A percentile compares a stretch with the other conserved stretches of the same genome.
Evolutionary conservation across 2,113 vertebrate species (phyloP).

Genomic region (Athene cunicularia): DNA sequence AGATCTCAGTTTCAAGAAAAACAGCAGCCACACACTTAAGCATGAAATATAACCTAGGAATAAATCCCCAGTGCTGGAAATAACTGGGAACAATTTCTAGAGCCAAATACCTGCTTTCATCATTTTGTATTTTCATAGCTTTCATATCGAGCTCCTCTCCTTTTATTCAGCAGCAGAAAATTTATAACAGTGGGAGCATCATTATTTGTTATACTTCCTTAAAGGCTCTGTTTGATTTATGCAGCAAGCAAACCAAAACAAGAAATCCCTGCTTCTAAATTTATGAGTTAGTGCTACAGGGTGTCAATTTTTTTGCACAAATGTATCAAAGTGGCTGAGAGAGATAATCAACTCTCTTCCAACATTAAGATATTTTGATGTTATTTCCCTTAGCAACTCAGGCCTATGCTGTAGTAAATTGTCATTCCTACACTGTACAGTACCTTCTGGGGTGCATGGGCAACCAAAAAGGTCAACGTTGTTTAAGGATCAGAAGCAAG

Average conservation of each 20-base stretch:
- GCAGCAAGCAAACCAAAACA: background rate
- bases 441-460: background rate
- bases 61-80: background rate
- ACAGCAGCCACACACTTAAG: background rate
- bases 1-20: conserved; percentile 17
- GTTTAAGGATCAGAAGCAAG: background rate
- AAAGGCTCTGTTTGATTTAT: conserved; percentile 40
- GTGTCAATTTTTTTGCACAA: conserved; percentile 15
- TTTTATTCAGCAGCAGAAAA: conserved; percentile 24
- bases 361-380: background rate
- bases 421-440: background rate
- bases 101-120: conserved; percentile 25
- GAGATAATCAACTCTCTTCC: background rate
- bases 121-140: conserved; percentile 3
- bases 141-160: background rate
- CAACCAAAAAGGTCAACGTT: background rate
- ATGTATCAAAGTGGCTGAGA: background rate
- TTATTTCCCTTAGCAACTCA: background rate
- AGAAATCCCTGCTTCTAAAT: background rate
- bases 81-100: background rate
- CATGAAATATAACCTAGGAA: background rate
- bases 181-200: conserved; percentile 18
- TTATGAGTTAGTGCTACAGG: conserved; percentile 15
- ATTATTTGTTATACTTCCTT: conserved; percentile 38
- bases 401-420: background rate